Base-by-base conservation (phyloP, 2,888 invertebrate genomes). In the Cryptocephalus primarius region DNA sequence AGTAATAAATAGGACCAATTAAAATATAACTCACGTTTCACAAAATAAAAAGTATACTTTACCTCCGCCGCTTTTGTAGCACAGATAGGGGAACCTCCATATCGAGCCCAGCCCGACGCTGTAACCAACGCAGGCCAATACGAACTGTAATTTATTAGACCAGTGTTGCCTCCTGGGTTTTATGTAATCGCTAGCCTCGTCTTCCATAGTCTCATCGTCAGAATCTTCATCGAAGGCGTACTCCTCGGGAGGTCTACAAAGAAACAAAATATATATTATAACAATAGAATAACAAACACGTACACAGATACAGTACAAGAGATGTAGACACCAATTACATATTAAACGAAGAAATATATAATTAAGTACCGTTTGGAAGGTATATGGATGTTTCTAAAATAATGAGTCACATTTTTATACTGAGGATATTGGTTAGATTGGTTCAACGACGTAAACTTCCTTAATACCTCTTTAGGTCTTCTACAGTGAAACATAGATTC, bases 71-170 rank as follows among this genome's bases (percentile, higher is more conserved):
- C 88, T 88, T 74, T 87, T 87, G 71, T 89, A 89, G 71, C 89
- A 89, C 60, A 92, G 78, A 71, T 92, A 93, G 33, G 93, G 93
- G 72, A 93, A 92, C 60, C 91, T 78, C 91, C 91, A 91, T 54
- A 91, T 85, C 65, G 90, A 91, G 58, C 89, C 89, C 53, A 91
- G 77, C 36, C 90, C 91, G 45, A 91, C 88, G 44, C 89, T 89
- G 68, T 90, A 90, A 22, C 91, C 88, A 53, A 91, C 83, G 66
- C 88, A 89, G 42, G 90, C 89, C 60, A 91, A 74, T 44, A 91
- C 88, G 66, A 91, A 91, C 71, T 91, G 89, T 61, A 87, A 79
- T 73, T 90, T 90, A 70, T 85, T 88, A 49, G 84, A 83, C 91
- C 91, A 91, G 65, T 88, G 85, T 44, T 86, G 87, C 61, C 87